Evolutionary conservation across 1,140 invertebrate genomes (phyloP).

Genomic region (Helicoverpa armigera): DNA sequence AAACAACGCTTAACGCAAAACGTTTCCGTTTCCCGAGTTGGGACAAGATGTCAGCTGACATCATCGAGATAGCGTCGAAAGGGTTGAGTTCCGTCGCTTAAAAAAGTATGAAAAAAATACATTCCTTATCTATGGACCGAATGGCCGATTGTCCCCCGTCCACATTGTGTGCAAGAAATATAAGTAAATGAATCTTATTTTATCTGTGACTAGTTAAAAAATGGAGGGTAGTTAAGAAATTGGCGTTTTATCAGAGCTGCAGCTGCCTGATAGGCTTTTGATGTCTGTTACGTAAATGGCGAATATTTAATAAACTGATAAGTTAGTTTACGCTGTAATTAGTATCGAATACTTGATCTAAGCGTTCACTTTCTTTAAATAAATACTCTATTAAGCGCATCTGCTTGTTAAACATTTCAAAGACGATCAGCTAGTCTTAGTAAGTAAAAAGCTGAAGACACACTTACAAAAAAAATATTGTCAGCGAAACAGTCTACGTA

Average conservation of each 20-base stretch:
- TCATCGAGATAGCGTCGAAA: slow-evolving; percentile 76
- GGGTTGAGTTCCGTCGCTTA: slow-evolving; percentile 72
- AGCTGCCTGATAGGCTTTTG: slow-evolving; percentile 14
- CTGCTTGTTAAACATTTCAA: background rate
- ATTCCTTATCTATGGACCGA: slow-evolving; percentile 63
- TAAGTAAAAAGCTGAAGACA: background rate
- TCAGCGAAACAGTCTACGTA: too few relatives aligned
- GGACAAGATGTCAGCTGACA: slow-evolving; percentile 70
- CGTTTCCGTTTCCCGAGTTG: slow-evolving; percentile 50
- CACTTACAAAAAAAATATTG: too few relatives aligned
- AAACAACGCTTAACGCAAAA: slow-evolving; percentile 53
- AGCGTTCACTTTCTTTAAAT: slow-evolving; percentile 10
- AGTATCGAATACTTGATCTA: background rate
- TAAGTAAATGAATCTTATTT: slow-evolving; percentile 39
- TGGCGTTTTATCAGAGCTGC: background rate
- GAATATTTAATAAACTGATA: slow-evolving; percentile 20
- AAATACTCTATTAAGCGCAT: background rate
- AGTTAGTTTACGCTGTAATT: slow-evolving; percentile 2
- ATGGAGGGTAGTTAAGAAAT: slow-evolving; percentile 21
- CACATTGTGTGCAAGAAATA: slow-evolving; percentile 47
- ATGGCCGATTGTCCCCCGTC: slow-evolving; percentile 51
- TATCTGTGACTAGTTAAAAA: slow-evolving; percentile 37
- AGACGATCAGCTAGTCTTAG: background rate
- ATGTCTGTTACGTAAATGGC: slow-evolving; percentile 17
- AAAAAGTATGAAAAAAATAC: slow-evolving; percentile 64